These are phyloP conservation scores for Synergus laeviventris DNA, from an alignment of 2,888 invertebrate species.

Conservation along the genomic window DNA sequence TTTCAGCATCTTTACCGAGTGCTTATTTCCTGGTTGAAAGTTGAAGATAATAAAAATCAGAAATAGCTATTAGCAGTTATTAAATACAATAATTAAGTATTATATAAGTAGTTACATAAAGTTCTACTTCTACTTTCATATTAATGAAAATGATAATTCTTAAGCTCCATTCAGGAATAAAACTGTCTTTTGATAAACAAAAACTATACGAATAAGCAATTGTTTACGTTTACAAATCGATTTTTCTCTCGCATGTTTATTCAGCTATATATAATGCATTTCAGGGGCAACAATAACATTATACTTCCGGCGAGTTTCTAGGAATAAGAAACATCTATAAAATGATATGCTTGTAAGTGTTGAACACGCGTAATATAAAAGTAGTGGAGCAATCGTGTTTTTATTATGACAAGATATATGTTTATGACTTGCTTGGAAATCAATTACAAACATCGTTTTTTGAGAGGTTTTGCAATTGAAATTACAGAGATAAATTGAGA, in stretches of 20 bases:
- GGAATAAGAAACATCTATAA: slow-evolving; percentile 18
- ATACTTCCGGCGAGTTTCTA: neutral
- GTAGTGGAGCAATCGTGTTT: slow-evolving; percentile 7
- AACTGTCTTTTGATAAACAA: neutral
- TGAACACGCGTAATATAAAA: slow-evolving; percentile 2
- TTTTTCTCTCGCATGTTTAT: slow-evolving; percentile 3
- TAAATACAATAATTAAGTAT: slow-evolving; percentile 6
- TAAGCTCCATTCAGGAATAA: neutral
- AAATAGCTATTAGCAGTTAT: neutral
- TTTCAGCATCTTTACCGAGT: too few species aligned
- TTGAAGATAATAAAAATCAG: neutral
- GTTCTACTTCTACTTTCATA: neutral
- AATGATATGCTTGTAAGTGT: neutral
- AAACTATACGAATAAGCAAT: neutral
- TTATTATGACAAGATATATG: neutral
- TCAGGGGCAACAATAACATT: neutral
- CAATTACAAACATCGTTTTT: neutral
- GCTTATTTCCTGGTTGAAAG: neutral
- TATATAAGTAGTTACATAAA: slow-evolving; percentile 7
- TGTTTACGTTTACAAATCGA: neutral
- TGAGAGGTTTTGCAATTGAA: neutral
- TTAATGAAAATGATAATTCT: neutral
- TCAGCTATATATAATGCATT: neutral
- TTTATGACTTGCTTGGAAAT: neutral
- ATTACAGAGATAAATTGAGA: neutral